Evolutionary conservation across 2,888 invertebrate species (phyloP).

Genomic region (Drosophila greeni): DNA sequence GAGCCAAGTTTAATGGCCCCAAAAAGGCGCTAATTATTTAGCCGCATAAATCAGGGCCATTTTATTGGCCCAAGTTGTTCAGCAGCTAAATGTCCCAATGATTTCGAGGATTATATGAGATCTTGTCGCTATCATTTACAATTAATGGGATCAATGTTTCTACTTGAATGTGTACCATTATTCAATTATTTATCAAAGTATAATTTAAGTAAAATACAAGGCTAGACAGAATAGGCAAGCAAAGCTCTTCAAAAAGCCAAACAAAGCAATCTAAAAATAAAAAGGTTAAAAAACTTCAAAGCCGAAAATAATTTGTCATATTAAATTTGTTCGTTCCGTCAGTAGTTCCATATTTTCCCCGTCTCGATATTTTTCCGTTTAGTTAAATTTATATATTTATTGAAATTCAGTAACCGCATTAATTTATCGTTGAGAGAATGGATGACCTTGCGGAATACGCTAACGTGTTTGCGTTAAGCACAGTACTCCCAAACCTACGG

Average conservation of each 20-base stretch:
- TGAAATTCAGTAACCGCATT: too few species aligned
- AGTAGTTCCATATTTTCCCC: neutral
- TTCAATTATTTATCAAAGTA: too few species aligned
- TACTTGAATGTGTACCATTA: too few species aligned
- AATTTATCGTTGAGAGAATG: neutral
- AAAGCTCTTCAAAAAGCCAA: too few species aligned
- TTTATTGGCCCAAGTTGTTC: constrained; percentile 12
- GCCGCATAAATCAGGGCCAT: constrained; percentile 35
- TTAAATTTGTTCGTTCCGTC: neutral
- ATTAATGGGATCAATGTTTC: too few species aligned
- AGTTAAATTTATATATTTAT: neutral
- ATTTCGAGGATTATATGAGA: neutral
- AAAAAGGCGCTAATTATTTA: constrained; percentile 45
- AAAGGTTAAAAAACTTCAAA: neutral
- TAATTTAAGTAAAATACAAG: neutral
- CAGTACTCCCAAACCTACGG: too few species aligned
- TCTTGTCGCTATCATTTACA: neutral
- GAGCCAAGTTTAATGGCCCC: constrained; percentile 35
- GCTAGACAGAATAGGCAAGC: neutral
- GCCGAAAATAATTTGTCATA: too few species aligned
- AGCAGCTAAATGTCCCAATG: constrained; percentile 6
- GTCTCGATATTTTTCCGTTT: too few species aligned
- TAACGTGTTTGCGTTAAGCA: too few species aligned
- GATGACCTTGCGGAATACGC: too few species aligned
- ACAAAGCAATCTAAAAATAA: too few species aligned